Conservation (phyloP, 2,888 invertebrate species). For the Apodemia duryi region DNA sequence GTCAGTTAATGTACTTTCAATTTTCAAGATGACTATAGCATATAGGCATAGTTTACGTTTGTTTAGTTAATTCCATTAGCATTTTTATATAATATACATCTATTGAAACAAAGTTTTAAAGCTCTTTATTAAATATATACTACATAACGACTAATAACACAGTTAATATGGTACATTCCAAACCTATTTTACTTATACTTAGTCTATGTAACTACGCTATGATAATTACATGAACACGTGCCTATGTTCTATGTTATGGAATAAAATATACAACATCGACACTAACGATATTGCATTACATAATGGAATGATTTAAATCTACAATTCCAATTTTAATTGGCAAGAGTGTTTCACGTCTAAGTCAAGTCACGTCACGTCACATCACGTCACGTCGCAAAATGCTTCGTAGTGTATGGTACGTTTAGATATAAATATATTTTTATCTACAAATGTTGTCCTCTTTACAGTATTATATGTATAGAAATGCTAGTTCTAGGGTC, state of each 20-base stretch:
- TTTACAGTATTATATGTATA: constrained; percentile 2
- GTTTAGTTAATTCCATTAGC: not conserved
- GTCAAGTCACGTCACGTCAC: not conserved
- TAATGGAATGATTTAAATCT: too few relatives aligned
- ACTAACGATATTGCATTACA: too few relatives aligned
- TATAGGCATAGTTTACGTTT: not conserved
- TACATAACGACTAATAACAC: not conserved
- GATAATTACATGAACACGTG: too few relatives aligned
- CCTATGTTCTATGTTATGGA: too few relatives aligned
- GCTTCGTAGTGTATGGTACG: not conserved
- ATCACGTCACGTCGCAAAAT: not conserved
- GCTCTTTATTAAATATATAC: not conserved
- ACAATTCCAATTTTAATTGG: too few relatives aligned
- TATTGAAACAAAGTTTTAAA: too few relatives aligned
- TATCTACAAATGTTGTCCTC: not conserved
- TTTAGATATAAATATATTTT: not conserved
- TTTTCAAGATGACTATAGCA: not conserved
- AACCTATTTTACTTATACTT: not conserved
- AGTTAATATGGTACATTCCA: not conserved
- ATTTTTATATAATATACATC: not conserved
- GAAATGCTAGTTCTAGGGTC: not conserved
- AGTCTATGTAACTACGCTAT: too few relatives aligned
- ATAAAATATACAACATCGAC: too few relatives aligned
- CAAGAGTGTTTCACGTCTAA: not conserved
- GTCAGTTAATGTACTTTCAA: not conserved